Percentiles rank a stretch among this genome's conserved stretches.
These are phyloP conservation scores for Euglossa dilemma DNA, from an alignment of 1,140 invertebrate species.

Conservation along the genomic window DNA sequence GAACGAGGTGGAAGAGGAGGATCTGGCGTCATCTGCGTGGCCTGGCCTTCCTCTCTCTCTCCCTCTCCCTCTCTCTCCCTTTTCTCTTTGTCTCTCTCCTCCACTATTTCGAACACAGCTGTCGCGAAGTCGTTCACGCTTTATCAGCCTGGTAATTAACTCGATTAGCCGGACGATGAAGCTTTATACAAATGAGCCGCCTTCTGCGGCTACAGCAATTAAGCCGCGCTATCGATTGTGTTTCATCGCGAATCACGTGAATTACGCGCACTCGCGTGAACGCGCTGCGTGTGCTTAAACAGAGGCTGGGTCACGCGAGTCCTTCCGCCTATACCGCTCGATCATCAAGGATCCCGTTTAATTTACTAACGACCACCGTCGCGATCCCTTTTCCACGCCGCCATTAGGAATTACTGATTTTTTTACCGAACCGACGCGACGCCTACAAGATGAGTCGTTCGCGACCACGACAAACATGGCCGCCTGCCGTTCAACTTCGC, in stretches of 20 bases:
- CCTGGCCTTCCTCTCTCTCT: neutral
- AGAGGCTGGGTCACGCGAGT: constrained; percentile 33
- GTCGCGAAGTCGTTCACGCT: constrained; percentile 47
- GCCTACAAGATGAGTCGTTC: too few species aligned
- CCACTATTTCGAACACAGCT: constrained; percentile 30
- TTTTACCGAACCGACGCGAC: neutral
- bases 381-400: neutral
- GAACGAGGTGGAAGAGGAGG: neutral
- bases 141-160: constrained; percentile 64
- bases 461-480: too few species aligned
- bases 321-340: neutral
- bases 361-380: constrained; percentile 27
- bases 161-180: constrained; percentile 61
- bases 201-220: constrained; percentile 52
- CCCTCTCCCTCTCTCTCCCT: neutral
- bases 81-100: neutral
- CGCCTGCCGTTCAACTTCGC: too few species aligned
- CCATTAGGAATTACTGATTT: constrained; percentile 49
- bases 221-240: constrained; percentile 57
- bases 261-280: constrained; percentile 42
- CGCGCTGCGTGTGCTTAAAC: constrained; percentile 13
- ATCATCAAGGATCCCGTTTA: constrained; percentile 31
- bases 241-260: constrained; percentile 52
- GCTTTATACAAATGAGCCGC: constrained; percentile 53
- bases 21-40: constrained; percentile 72